Evolutionary conservation across 1,140 invertebrate species (phyloP).

Genomic region (Drosophila parabipectinata): DNA sequence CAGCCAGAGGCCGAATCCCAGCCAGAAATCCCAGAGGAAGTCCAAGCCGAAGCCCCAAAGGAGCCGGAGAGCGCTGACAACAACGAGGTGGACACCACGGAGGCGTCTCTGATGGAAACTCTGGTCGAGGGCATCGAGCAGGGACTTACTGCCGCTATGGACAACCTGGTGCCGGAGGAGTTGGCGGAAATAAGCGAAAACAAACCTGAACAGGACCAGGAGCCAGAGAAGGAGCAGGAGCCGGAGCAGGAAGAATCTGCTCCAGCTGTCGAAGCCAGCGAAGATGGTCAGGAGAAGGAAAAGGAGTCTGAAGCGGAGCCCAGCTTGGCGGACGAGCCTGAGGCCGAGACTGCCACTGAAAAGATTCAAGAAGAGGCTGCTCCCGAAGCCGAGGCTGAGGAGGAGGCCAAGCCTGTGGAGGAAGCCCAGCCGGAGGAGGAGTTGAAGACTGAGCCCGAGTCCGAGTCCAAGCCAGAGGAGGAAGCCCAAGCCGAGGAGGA

Average conservation of each 20-base stretch:
- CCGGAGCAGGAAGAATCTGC: conserved; percentile 5
- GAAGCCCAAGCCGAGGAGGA: conserved; percentile 9
- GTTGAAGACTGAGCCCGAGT: neutral
- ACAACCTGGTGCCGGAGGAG: conserved; percentile 55
- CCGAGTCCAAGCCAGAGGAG: neutral
- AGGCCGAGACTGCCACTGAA: conserved; percentile 6
- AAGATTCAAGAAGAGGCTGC: neutral
- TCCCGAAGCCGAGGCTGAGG: neutral
- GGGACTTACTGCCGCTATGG: conserved; percentile 59
- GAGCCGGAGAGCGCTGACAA: conserved; percentile 23
- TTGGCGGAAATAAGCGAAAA: conserved; percentile 23
- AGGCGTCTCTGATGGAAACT: conserved; percentile 51
- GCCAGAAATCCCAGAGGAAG: neutral
- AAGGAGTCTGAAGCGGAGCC: conserved; percentile 17
- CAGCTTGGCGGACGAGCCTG: conserved; percentile 20
- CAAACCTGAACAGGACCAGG: conserved; percentile 5
- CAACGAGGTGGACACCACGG: conserved; percentile 60
- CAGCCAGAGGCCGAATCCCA: conserved; percentile 5
- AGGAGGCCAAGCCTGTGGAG: conserved; percentile 8
- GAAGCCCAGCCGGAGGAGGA: conserved; percentile 20
- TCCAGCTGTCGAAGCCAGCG: conserved; percentile 16
- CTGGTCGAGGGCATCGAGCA: conserved; percentile 56
- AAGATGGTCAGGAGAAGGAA: neutral
- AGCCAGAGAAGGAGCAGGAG: conserved; percentile 2
- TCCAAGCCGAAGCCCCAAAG: neutral